phyloP scores from a whole-genome alignment of 2,888 invertebrate species.

The Tachystola acroxantha region DNA sequence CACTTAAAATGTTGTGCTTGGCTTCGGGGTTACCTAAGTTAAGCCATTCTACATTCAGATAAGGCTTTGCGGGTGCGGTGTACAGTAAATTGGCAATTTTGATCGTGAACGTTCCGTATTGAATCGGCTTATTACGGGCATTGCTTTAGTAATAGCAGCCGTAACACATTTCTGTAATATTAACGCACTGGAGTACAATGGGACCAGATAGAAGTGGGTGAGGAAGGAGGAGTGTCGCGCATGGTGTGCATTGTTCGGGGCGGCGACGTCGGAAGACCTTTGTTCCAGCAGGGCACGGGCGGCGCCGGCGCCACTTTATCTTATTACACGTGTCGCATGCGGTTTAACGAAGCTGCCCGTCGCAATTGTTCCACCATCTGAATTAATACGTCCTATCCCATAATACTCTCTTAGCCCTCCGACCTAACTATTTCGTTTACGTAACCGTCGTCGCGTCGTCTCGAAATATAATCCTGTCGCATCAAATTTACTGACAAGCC shows the following conservation, averaged over 20 bases:
- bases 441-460: conserved; percentile 23
- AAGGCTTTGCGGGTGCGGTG: conserved; percentile 8
- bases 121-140: conserved; percentile 1
- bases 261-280: conserved; percentile 56
- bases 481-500: conserved; percentile 33
- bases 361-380: conserved; percentile 53
- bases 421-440: conserved; percentile 21
- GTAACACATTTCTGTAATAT: conserved; percentile 15
- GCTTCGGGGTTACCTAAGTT: conserved; percentile 14
- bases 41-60: conserved; percentile 16
- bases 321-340: conserved; percentile 63
- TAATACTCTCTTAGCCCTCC: conserved; percentile 35
- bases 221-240: conserved; percentile 33
- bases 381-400: conserved; percentile 50
- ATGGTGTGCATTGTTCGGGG: conserved; percentile 47
- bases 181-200: conserved; percentile 9
- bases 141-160: not conserved
- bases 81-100: not conserved
- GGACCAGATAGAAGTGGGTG: conserved; percentile 29
- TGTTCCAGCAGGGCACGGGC: conserved; percentile 48
- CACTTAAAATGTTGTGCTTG: conserved; percentile 19
- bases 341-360: conserved; percentile 54
- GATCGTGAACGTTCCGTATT: conserved; percentile 1
- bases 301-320: conserved; percentile 55
- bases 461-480: conserved; percentile 28